Evolutionary conservation across 2,888 invertebrate species (phyloP).

Genomic region (Eilema caniola): DNA sequence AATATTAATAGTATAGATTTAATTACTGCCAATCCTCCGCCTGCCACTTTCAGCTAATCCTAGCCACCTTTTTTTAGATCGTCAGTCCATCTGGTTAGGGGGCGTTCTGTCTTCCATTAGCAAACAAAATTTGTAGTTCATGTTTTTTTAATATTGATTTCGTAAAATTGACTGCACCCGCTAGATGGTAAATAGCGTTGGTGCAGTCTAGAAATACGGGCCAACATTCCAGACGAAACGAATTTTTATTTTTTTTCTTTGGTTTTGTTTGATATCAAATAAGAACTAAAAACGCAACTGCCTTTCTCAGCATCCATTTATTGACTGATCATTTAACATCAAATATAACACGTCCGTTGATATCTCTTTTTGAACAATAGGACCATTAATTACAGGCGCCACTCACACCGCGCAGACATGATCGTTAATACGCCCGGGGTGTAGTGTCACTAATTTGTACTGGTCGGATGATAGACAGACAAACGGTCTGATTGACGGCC

Average conservation of each 20-base stretch:
- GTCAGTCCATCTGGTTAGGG: too few relatives aligned
- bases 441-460: conserved; percentile 77
- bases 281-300: background rate
- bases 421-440: conserved; percentile 70
- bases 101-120: background rate
- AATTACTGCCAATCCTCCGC: too few relatives aligned
- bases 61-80: too few relatives aligned
- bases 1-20: too few relatives aligned
- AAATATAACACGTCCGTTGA: conserved; percentile 27
- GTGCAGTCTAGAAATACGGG: too few relatives aligned
- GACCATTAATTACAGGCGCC: conserved; percentile 48
- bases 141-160: too few relatives aligned
- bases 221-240: too few relatives aligned
- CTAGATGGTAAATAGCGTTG: too few relatives aligned
- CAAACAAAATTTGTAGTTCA: background rate
- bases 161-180: too few relatives aligned
- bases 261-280: too few relatives aligned
- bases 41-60: too few relatives aligned
- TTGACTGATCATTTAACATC: conserved; percentile 11
- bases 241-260: too few relatives aligned
- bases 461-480: conserved; percentile 67
- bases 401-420: conserved; percentile 61
- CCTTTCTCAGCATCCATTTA: background rate
- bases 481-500: conserved; percentile 78
- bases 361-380: conserved; percentile 45